Conservation (phyloP, 2,113 vertebrate species). For the Chionomys nivalis region DNA sequence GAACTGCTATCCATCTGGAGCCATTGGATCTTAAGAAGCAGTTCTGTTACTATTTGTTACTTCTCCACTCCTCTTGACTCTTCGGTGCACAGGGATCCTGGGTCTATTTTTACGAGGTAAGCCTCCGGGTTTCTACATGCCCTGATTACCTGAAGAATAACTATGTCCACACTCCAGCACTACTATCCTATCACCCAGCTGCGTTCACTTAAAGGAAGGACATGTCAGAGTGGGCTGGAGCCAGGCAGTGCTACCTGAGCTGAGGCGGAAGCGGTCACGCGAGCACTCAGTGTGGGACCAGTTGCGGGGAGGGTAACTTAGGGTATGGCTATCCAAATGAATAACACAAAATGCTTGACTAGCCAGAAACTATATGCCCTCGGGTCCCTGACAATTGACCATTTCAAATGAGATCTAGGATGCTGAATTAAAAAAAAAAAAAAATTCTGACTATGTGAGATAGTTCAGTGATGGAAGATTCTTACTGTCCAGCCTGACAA, state of each 20-base stretch:
- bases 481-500: background rate
- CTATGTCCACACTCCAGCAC: background rate
- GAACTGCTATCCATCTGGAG: slow-evolving; percentile 7
- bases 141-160: slow-evolving; percentile 1
- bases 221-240: slow-evolving; percentile 59
- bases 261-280: rapidly evolving
- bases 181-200: background rate
- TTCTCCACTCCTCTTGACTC: background rate
- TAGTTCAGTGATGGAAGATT: background rate
- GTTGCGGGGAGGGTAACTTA: background rate
- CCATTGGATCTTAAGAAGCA: slow-evolving; percentile 8
- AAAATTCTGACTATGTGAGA: background rate
- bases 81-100: background rate
- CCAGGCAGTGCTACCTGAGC: background rate
- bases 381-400: background rate
- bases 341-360: background rate
- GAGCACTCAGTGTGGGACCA: background rate
- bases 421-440: background rate
- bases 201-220: background rate
- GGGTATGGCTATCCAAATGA: background rate
- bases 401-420: slow-evolving; percentile 34
- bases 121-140: background rate
- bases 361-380: background rate
- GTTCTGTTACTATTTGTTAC: background rate
- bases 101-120: background rate